Base-by-base conservation (phyloP, 1,140 invertebrate species). In the roundworm (Caenorhabditis elegans) region DNA sequence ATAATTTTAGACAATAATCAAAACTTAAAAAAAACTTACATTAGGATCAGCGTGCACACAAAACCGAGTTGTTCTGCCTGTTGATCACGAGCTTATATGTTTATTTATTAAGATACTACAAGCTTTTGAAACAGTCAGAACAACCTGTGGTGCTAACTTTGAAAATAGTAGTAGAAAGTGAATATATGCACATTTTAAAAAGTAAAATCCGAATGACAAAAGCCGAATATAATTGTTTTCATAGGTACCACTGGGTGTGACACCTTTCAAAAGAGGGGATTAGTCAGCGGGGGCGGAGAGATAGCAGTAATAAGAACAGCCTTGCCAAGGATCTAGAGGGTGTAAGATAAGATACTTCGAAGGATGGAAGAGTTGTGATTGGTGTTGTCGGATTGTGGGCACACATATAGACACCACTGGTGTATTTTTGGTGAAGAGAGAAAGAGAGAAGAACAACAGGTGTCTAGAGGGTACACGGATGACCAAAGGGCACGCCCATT, bases 351-450 rank as follows among this genome's bases (percentile, higher is more conserved):
- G 39, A 43, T 5, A 43, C 6, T 15, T 8, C 39, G 39, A 43
- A 15, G 15, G 39, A 43, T 5, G 15, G 39, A 5, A 43, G n/a
- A 60, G 55, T 60, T 60, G 55, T 60, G 55, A 60, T 60, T 60
- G 55, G 55, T 60, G 60, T 70, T 70, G 60, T 70, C 60, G 60
- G 60, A 70, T 70, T 70, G 60, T 70, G 60, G 60, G 60, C n/a
- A 70, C n/a, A 70, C 60, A 70, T n/a, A 39, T 0, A 28, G 15
- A 70, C 26, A 70, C 39, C 39, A 43, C 39, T 60, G 53, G 49
- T 24, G 49, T 51, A n/a, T n/a, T 8, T 13, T 8, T 26, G 24
- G 51, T 15, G 51, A 24, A 55, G 24, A 10, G 19, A 24, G 49
- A 26, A 17, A 19, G 11, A 28, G 48, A 22, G 13, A 49, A 60